Conservation (phyloP, 2,888 invertebrate species). For the Xanthorhoe designata region DNA sequence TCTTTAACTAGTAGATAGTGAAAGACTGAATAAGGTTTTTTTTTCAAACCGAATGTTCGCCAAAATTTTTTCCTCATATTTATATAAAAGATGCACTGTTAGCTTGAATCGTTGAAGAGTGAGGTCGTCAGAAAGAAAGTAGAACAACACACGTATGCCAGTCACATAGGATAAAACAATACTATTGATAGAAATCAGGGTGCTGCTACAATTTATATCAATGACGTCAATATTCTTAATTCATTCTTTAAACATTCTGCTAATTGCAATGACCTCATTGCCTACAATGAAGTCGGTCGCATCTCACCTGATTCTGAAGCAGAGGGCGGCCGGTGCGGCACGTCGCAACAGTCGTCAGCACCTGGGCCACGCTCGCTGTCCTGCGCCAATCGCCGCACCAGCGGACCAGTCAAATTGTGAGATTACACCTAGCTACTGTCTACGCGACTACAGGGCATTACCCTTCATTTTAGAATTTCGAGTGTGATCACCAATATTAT, state of each 20-base stretch:
- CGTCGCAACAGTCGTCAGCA: conserved; percentile 84
- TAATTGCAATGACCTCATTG: neutral
- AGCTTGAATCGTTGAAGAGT: no score
- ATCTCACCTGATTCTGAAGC: conserved; percentile 79
- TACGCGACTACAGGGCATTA: conserved; percentile 54
- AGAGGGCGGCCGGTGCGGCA: conserved; percentile 82
- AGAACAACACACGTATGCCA: no score
- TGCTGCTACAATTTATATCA: no score
- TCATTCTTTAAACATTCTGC: neutral
- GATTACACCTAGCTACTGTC: conserved; percentile 82
- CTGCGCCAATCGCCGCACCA: conserved; percentile 85
- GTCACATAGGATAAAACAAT: no score
- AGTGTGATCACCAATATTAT: conserved; percentile 30
- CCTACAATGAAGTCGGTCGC: conserved; percentile 8
- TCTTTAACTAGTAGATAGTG: neutral
- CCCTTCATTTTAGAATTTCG: conserved; percentile 36
- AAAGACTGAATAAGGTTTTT: neutral
- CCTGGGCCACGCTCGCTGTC: conserved; percentile 81
- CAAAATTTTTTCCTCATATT: no score
- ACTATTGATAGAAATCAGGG: no score
- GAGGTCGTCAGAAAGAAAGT: no score
- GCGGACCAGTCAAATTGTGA: conserved; percentile 86
- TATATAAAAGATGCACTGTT: no score
- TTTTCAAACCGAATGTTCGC: neutral
- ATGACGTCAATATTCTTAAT: no score